A percentile compares a stretch with the other conserved stretches of the same genome.
These are phyloP conservation scores for Microvelia longipes DNA, from an alignment of 1,140 invertebrate species.

Conservation along the genomic window DNA sequence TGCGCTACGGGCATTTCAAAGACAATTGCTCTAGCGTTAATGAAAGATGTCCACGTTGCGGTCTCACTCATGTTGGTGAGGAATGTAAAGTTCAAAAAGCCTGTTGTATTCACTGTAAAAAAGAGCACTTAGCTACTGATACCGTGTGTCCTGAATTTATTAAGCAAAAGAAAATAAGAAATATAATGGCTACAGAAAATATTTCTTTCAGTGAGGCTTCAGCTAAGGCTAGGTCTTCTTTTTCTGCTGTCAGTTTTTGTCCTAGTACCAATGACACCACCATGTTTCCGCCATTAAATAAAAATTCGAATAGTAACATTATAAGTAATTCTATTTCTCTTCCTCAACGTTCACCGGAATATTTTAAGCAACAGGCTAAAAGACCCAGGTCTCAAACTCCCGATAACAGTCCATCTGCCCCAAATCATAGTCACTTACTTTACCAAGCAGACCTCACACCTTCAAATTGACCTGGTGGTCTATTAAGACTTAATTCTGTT, in stretches of 20 bases:
- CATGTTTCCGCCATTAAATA: not conserved
- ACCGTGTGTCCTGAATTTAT: not conserved
- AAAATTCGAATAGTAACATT: not conserved
- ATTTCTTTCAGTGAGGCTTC: not conserved
- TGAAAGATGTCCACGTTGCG: not conserved
- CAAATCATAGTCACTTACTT: not conserved
- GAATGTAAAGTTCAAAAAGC: not conserved
- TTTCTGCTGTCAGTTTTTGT: not conserved
- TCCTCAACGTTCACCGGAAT: too few species aligned
- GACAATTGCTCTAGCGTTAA: not conserved
- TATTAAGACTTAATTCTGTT: too few species aligned
- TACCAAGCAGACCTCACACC: not conserved
- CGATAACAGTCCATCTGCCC: not conserved
- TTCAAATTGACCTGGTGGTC: not conserved
- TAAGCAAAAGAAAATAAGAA: not conserved
- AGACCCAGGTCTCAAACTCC: not conserved
- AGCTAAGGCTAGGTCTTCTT: not conserved
- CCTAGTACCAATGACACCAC: not conserved
- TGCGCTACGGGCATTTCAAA: not conserved
- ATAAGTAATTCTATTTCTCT: too few species aligned
- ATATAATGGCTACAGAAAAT: not conserved
- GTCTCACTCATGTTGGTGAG: not conserved
- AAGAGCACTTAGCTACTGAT: not conserved
- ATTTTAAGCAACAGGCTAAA: not conserved
- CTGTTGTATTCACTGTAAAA: not conserved